Conservation (phyloP, 2,113 vertebrate genomes). For the Istiophorus platypterus region DNA sequence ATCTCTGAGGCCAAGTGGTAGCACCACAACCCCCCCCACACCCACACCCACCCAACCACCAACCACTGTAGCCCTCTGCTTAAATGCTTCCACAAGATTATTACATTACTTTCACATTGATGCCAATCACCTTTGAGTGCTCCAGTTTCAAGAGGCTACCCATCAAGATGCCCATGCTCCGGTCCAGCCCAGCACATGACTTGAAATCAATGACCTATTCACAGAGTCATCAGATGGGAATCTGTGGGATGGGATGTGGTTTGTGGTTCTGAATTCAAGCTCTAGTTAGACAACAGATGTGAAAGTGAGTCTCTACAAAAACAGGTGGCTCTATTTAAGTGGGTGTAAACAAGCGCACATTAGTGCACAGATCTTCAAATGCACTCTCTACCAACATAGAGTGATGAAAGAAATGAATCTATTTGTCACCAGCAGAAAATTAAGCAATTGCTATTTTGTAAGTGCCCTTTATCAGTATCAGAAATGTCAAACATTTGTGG, state of each 20-base stretch:
- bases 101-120: background rate
- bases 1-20: background rate
- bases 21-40: background rate
- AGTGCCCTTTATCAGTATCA: background rate
- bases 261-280: conserved; percentile 7
- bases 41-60: background rate
- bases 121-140: background rate
- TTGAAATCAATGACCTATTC: background rate
- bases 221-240: conserved; percentile 24
- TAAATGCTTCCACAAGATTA: background rate
- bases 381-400: background rate
- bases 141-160: conserved; percentile 7
- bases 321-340: conserved; percentile 11
- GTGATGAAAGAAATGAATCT: no score
- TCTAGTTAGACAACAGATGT: conserved; percentile 34
- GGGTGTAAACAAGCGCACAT: background rate
- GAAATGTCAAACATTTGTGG: background rate
- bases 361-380: conserved; percentile 1
- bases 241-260: conserved; percentile 4
- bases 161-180: background rate
- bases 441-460: background rate
- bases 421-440: no score
- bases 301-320: conserved; percentile 23
- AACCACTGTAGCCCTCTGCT: background rate
- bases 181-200: background rate